Evolutionary conservation across 2,113 vertebrate species (phyloP).

Genomic region (Galeopterus variegatus): DNA sequence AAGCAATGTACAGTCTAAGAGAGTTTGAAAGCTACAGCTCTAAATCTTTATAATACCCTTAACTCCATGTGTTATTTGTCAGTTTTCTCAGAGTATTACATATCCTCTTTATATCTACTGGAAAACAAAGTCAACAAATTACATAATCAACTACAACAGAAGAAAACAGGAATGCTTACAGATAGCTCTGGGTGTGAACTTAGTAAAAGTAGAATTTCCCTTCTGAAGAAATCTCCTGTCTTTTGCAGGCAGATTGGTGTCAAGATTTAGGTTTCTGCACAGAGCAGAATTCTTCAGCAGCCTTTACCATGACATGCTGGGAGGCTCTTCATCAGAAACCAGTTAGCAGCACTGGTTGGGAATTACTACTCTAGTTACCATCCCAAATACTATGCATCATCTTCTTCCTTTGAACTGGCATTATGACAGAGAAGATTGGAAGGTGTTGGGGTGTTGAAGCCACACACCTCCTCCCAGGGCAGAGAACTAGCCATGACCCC

Average conservation of each 20-base stretch:
- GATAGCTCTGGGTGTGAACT: neutral
- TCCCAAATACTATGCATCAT: neutral
- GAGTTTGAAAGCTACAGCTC: neutral
- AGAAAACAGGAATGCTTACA: neutral
- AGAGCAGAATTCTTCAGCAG: neutral
- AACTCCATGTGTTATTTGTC: neutral
- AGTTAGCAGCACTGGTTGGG: neutral
- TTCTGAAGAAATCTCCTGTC: neutral
- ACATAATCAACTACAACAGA: neutral
- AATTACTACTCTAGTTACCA: neutral
- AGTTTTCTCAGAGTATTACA: neutral
- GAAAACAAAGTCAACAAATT: neutral
- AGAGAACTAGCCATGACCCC: too few relatives aligned
- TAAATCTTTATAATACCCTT: neutral
- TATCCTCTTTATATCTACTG: neutral
- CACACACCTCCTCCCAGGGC: too few relatives aligned
- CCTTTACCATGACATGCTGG: neutral
- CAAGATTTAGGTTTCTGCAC: neutral
- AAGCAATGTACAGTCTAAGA: neutral
- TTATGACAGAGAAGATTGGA: neutral
- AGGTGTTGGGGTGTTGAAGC: too few relatives aligned
- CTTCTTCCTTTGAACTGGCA: constrained; percentile 14
- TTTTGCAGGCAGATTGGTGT: neutral
- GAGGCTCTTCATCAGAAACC: neutral
- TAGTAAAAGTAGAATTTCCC: neutral